Evolutionary conservation across 2,888 invertebrate genomes (phyloP).

Genomic region (Iphiclides podalirius): DNA sequence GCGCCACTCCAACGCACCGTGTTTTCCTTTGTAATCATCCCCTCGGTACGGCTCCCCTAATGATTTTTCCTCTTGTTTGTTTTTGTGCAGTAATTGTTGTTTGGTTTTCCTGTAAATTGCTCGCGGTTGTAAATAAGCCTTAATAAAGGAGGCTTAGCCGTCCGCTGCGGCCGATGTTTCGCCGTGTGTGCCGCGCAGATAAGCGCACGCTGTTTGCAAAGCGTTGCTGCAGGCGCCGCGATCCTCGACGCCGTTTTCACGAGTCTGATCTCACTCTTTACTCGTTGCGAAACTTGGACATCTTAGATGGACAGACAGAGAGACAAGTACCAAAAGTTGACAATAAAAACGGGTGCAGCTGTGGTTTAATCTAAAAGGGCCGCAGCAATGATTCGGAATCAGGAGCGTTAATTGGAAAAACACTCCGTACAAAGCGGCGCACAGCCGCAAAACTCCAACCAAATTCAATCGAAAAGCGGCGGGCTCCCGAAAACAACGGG

Average conservation of each 20-base stretch:
- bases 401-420: background rate
- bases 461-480: conserved; percentile 18
- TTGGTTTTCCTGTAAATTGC: conserved; percentile 73
- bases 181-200: conserved; percentile 19
- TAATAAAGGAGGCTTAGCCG: conserved; percentile 32
- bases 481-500: background rate
- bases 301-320: no score
- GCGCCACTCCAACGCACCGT: conserved; percentile 50
- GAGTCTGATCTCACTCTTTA: no score
- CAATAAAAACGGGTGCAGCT: no score
- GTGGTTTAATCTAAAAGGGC: no score
- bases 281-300: no score
- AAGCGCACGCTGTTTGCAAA: conserved; percentile 9
- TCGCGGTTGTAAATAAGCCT: conserved; percentile 58
- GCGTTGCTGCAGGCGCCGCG: background rate
- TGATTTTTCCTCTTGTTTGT: conserved; percentile 76
- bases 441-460: background rate
- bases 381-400: background rate
- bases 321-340: no score
- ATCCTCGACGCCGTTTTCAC: no score
- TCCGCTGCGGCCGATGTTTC: conserved; percentile 21
- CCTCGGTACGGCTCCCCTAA: conserved; percentile 58
- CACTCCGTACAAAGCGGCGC: background rate
- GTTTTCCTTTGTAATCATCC: conserved; percentile 69
- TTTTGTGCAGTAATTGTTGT: conserved; percentile 77